Base-by-base conservation (phyloP, 2,113 vertebrate species). In the Cheilinus undulatus region DNA sequence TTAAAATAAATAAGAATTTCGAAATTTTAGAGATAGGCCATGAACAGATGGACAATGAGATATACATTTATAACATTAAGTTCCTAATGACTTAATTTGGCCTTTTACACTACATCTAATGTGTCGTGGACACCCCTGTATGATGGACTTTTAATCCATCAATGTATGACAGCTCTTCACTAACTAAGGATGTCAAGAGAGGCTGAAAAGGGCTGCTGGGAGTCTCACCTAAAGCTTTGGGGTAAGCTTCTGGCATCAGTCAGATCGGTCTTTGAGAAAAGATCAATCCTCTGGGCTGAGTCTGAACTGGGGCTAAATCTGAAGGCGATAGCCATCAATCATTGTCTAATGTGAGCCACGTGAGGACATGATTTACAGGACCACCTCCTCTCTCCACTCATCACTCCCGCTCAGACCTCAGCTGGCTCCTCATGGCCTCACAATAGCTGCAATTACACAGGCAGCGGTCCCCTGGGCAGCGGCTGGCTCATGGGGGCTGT, bases 401-500 rank as follows among this genome's bases (percentile, higher is more conserved):
- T 82, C 60, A 50, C 52, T 65, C 32, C 56, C 14, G 38, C 45
- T 68, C 69, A 73, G 85, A 77, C 84, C 90, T 88, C 91, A 94
- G 87, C 91, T 93, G 91, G 86, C 66, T 75, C 13, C 59, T 49
- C 15, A 19, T 30, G 40, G 74, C 78, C 69, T 19, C 67, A 86
- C 78, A 93, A 90, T 87, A 80, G 84, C 81, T 76, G 65, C 85
- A 91, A 91, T 94, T 92, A 93, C 85, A 87, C 14, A 19, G 65
- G 59, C 36, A 17, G 58, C 7, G 14, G 63, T 77, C 71, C 52
- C 81, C 49, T 5, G 58, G 80, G 69, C 14, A 27, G 23, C 36
- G 3, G 30, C 19, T 0, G 69, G 26, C 84, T 81, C 84, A 0
- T 1, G 69, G 80, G 90, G 73, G 85, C 71, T 57, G 70, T 92